phyloP scores from a whole-genome alignment of 2,797 vertebrate genomes.

The Sebastes diploproa region DNA sequence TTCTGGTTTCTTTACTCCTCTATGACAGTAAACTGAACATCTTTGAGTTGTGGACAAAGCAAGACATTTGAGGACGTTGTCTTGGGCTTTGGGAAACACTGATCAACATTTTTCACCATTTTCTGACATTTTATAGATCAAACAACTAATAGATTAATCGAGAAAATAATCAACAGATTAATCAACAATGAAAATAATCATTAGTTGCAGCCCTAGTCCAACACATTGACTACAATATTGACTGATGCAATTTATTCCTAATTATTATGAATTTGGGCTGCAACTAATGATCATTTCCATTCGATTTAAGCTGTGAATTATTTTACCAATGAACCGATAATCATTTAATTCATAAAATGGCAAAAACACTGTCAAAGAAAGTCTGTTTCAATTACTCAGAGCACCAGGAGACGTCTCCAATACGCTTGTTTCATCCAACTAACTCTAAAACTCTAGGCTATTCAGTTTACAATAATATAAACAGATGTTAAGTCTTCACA shows the following conservation, averaged over 20 bases:
- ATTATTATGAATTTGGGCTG: not conserved
- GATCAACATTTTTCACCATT: too few relatives aligned
- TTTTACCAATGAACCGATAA: not conserved
- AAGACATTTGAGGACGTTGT: fast-evolving
- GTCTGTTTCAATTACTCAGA: not conserved
- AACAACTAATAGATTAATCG: fast-evolving
- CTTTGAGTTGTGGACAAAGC: too few relatives aligned
- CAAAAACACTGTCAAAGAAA: not conserved
- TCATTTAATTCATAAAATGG: not conserved
- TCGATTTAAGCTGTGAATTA: not conserved
- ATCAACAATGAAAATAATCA: not conserved
- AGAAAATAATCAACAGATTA: not conserved
- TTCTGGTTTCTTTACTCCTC: too few relatives aligned
- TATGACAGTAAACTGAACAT: too few relatives aligned
- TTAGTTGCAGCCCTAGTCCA: too few relatives aligned
- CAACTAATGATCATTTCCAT: not conserved
- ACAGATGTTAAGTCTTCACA: not conserved
- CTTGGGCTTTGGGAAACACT: too few relatives aligned
- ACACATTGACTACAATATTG: not conserved
- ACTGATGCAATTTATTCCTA: not conserved
- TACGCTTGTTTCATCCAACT: not conserved
- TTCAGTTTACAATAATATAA: not conserved
- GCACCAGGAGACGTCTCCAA: not conserved
- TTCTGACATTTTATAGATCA: too few relatives aligned
- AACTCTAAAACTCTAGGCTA: not conserved